Conservation (phyloP, 2,113 vertebrate genomes). For the Lepus europaeus region DNA sequence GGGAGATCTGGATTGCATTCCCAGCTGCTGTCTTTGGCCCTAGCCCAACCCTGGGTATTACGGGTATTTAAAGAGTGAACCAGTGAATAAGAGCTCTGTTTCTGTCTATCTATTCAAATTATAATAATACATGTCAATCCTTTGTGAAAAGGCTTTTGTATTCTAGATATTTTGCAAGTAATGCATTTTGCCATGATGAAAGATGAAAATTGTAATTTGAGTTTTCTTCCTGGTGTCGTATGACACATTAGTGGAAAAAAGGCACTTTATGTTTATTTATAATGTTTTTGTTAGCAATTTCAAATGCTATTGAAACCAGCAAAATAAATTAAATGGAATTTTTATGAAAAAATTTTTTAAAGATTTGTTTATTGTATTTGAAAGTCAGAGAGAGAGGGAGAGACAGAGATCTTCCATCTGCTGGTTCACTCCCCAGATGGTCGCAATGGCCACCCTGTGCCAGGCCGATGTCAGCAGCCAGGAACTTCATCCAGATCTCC, state of each 20-base stretch:
- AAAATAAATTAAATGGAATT: constrained; percentile 4
- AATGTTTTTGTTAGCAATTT: background rate
- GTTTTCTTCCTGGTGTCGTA: constrained; percentile 19
- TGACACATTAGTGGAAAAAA: background rate
- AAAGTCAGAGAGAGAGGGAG: no score
- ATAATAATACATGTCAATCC: background rate
- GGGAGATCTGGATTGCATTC: no score
- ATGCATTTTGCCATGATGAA: background rate
- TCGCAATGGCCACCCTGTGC: no score
- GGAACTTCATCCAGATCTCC: background rate
- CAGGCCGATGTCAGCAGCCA: background rate
- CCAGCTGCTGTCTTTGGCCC: no score
- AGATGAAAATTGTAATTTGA: background rate
- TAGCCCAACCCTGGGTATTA: no score
- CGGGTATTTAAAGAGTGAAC: no score
- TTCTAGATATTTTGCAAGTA: background rate
- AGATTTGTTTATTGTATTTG: no score
- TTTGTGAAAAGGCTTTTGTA: constrained; percentile 10
- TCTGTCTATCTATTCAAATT: no score
- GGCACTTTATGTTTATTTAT: background rate
- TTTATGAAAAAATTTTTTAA: background rate
- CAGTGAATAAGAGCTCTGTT: no score
- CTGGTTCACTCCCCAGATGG: no score
- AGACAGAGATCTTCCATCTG: no score
- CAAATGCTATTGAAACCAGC: constrained; percentile 32